phyloP scores from a whole-genome alignment of 2,888 invertebrate genomes.

The Drosophila villosipedis region DNA sequence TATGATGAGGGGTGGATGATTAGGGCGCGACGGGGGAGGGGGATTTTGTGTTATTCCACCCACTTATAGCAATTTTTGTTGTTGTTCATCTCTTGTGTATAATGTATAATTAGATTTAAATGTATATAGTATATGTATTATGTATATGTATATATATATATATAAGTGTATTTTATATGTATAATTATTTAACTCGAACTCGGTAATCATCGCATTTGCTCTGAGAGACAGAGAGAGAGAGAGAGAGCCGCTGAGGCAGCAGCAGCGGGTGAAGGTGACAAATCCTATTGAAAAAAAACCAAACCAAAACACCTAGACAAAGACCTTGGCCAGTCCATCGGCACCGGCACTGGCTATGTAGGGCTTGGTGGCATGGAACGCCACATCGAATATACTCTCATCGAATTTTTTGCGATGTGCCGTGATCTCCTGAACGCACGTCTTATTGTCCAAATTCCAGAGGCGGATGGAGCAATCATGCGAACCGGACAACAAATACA shows the following conservation, averaged over 20 bases:
- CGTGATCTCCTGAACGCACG: slow-evolving; percentile 99
- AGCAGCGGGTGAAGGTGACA: slow-evolving; percentile 6
- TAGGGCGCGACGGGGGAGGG: not conserved
- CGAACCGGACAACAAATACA: slow-evolving; percentile 98
- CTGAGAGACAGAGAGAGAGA: slow-evolving; percentile 5
- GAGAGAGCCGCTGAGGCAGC: slow-evolving; percentile 30
- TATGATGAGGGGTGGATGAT: not conserved
- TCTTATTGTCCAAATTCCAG: slow-evolving; percentile 99
- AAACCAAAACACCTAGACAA: slow-evolving; percentile 91
- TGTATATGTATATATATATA: slow-evolving; percentile 48
- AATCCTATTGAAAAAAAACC: not conserved
- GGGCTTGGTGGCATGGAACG: slow-evolving; percentile 99
- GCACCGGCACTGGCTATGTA: slow-evolving; percentile 99
- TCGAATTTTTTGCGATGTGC: slow-evolving; percentile 99
- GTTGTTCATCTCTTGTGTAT: slow-evolving; percentile 56
- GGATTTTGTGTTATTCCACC: slow-evolving; percentile 12
- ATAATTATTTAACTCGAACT: slow-evolving; percentile 79
- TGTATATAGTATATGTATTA: slow-evolving; percentile 62
- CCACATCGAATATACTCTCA: slow-evolving; percentile 99
- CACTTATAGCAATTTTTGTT: slow-evolving; percentile 49
- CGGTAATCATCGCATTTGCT: slow-evolving; percentile 60
- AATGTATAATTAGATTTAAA: slow-evolving; percentile 67
- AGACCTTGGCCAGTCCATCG: slow-evolving; percentile 99
- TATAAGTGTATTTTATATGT: slow-evolving; percentile 67
- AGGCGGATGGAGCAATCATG: slow-evolving; percentile 99